These are phyloP conservation scores for Tipula vernalis DNA, from an alignment of 2,888 invertebrate species.

Conservation along the genomic window DNA sequence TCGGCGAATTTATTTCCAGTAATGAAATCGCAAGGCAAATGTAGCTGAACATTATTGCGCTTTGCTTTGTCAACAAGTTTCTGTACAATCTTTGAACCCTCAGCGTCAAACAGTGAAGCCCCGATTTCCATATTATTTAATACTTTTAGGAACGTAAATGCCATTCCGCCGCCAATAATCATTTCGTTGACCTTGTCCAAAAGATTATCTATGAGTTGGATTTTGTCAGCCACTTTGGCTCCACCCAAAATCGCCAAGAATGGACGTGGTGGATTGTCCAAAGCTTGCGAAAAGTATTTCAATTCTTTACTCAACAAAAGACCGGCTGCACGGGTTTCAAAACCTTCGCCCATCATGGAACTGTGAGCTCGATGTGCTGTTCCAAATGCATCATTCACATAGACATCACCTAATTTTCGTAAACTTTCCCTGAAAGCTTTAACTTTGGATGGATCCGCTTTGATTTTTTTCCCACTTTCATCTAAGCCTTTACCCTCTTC, in stretches of 20 bases:
- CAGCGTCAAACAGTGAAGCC: constrained; percentile 85
- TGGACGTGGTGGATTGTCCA: constrained; percentile 91
- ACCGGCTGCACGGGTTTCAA: constrained; percentile 82
- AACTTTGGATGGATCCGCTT: constrained; percentile 78
- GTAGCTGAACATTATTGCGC: constrained; percentile 82
- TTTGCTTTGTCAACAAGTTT: constrained; percentile 85
- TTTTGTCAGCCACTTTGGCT: constrained; percentile 98
- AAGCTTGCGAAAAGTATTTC: constrained; percentile 87
- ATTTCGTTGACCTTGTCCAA: constrained; percentile 97
- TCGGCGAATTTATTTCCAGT: constrained; percentile 94
- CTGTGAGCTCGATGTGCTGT: constrained; percentile 77
- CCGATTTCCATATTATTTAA: constrained; percentile 91
- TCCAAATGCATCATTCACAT: constrained; percentile 99
- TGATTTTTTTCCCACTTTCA: constrained; percentile 80
- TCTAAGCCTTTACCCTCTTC: constrained; percentile 98
- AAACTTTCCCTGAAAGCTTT: constrained; percentile 78
- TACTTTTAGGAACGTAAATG: constrained; percentile 95
- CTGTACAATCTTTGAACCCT: constrained; percentile 89
- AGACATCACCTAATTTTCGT: constrained; percentile 92
- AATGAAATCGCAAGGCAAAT: constrained; percentile 90
- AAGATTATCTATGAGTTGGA: constrained; percentile 92
- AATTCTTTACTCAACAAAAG: constrained; percentile 94
- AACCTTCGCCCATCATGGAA: constrained; percentile 97
- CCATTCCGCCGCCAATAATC: constrained; percentile 99
- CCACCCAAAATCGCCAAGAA: constrained; percentile 98